Evolutionary conservation across 1,140 invertebrate species (phyloP), one percentile per base, ranked within the genome.

Genomic region (Diabrotica virgifera): DNA sequence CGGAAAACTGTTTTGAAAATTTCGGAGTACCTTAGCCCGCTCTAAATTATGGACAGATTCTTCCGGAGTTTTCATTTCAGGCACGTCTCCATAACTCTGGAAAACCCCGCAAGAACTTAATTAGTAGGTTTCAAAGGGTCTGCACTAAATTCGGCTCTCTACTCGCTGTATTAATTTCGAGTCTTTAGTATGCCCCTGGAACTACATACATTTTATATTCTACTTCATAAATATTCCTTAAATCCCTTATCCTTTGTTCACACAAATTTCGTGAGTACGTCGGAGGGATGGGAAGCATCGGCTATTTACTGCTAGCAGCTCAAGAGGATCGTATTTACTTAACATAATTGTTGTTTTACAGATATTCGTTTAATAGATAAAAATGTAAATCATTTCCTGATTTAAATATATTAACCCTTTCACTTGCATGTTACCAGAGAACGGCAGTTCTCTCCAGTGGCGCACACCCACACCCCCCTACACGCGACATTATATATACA

Each of bases 161-260:
- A 12, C 55, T 36, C 40, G 37, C 55, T 57, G 7, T 57, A 57
- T 57, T 57, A 57, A 57, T 57, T 57, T 37, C 10, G 4, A 40
- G 55, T 36, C 53, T 36, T 57, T 7, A 57, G 55, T 36, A 57
- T 57, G 36, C 36, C 24, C 55, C 36, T 12, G 55, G 24, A 57
- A 53, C 55, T 57, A 57, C 55, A 57, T 57, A 36, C 36, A 57
- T 57, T 57, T 37, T 14, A 57, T 12, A 36, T 36, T 57, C 55
- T 57, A 57, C 55, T 57, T 57, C 55, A 57, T 57, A 57, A 57
- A 57, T 57, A 57, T 57, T 36, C 55, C 12, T 10, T 57, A 57
- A 57, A 36, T 55, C 55, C 55, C 55, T 10, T 12, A 57, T 36
- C 35, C 55, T 57, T 57, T 57, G 55, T 57, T 57, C 52, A 24